phyloP scores from a whole-genome alignment of 1,140 invertebrate species.

The Diploscapter pachys region DNA sequence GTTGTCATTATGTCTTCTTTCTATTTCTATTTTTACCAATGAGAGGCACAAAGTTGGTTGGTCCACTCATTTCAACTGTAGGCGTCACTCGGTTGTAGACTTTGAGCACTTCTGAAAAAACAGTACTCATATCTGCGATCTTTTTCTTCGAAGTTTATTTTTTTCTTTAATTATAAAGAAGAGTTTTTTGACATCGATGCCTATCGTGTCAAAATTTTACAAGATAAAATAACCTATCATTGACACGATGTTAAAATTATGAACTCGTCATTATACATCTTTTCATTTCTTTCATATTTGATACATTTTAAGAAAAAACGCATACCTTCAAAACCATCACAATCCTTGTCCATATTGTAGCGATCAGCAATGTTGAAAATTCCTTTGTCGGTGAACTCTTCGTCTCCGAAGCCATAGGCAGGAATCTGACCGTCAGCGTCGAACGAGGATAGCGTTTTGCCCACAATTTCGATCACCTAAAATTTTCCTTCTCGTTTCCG shows the following conservation, averaged over 20 bases:
- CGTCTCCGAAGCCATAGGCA: constrained; percentile 64
- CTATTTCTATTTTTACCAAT: constrained; percentile 54
- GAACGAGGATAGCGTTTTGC: constrained; percentile 63
- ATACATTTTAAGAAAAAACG: neutral
- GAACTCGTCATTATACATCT: no score
- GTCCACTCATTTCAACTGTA: constrained; percentile 59
- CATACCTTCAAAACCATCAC: constrained; percentile 55
- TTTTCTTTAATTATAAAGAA: no score
- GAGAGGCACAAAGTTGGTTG: constrained; percentile 64
- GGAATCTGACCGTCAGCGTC: constrained; percentile 63
- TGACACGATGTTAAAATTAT: neutral
- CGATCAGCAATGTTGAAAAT: constrained; percentile 60
- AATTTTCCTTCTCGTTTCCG: neutral
- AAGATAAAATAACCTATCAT: neutral
- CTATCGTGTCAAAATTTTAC: constrained; percentile 2
- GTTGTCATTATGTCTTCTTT: neutral
- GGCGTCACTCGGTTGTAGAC: constrained; percentile 57
- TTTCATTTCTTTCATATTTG: no score
- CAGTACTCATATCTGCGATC: no score
- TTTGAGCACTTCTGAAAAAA: constrained; percentile 52
- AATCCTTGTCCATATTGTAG: constrained; percentile 50
- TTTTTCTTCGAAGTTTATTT: no score
- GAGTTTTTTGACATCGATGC: no score
- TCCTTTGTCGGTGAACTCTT: constrained; percentile 57
- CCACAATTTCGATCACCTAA: constrained; percentile 64